Conservation (phyloP, 2,888 invertebrate species). For the Bombyx huttoni region DNA sequence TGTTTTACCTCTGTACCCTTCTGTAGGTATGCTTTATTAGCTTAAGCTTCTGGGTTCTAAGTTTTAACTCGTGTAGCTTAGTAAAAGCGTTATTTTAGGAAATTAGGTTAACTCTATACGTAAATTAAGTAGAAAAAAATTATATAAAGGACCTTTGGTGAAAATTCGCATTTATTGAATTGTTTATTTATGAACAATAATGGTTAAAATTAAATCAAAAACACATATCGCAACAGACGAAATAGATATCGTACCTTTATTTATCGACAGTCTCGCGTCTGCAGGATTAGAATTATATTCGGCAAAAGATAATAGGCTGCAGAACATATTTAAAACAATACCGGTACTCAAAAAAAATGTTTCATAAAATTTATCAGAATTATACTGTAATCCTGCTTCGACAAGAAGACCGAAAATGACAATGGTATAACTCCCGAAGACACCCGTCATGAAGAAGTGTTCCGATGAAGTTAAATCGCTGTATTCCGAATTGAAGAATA, state of each 20-base stretch:
- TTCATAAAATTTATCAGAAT: slow-evolving; percentile 21
- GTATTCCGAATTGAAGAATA: slow-evolving; percentile 30
- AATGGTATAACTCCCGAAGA: slow-evolving; percentile 28
- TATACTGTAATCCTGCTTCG: slow-evolving; percentile 26
- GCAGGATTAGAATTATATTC: slow-evolving; percentile 15
- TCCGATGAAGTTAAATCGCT: slow-evolving; percentile 13
- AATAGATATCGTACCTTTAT: slow-evolving; percentile 24
- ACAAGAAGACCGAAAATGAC: slow-evolving; percentile 33
- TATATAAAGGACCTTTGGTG: too few species aligned
- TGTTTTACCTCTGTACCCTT: too few species aligned
- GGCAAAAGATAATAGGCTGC: slow-evolving; percentile 18
- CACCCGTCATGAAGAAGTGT: slow-evolving; percentile 31
- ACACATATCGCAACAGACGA: slow-evolving; percentile 17
- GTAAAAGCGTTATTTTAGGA: too few species aligned
- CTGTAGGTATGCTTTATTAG: too few species aligned
- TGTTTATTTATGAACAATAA: too few species aligned
- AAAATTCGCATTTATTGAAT: too few species aligned
- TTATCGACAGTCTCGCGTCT: slow-evolving; percentile 17
- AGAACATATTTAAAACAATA: slow-evolving; percentile 18
- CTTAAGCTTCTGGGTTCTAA: too few species aligned
- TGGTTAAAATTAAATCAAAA: slow-evolving; percentile 20
- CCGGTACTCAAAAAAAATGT: slow-evolving; percentile 19
- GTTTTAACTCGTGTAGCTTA: too few species aligned
- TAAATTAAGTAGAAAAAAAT: too few species aligned
- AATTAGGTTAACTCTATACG: too few species aligned